Conservation (phyloP, 2,797 vertebrate genomes). For the Mycteria americana region DNA sequence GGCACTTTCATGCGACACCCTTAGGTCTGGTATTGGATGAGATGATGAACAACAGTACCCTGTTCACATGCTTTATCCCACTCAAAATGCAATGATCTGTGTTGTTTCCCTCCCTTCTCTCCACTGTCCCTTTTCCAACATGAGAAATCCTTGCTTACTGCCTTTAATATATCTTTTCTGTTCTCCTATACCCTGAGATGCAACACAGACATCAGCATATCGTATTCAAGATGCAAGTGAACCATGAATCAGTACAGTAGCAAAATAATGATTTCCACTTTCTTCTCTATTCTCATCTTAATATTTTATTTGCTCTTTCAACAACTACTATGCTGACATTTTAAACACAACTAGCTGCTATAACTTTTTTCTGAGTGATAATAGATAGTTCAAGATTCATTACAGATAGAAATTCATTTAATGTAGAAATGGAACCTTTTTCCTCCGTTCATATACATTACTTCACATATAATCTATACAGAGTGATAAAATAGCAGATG, state of each 20-base stretch:
- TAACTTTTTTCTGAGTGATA: not conserved
- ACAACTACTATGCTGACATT: not conserved
- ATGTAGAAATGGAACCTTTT: not conserved
- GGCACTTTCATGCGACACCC: not conserved
- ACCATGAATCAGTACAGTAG: not conserved
- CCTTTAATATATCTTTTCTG: not conserved
- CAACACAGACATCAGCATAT: not conserved
- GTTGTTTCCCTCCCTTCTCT: not conserved
- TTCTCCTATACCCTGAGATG: not conserved
- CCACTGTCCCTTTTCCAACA: not conserved
- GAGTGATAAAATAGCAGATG: not conserved
- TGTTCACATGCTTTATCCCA: not conserved
- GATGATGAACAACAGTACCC: not conserved
- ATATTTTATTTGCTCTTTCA: constrained; percentile 10
- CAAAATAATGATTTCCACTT: not conserved
- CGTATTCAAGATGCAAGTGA: not conserved
- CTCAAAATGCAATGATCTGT: not conserved
- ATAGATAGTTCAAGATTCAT: not conserved
- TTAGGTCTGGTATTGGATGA: not conserved
- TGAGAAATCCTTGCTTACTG: not conserved
- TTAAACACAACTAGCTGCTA: not conserved
- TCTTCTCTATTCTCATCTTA: not conserved
- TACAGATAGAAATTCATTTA: not conserved
- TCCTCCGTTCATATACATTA: not conserved
- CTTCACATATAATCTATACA: not conserved